Percentiles rank a stretch among this genome's conserved stretches.
Evolutionary conservation across 2,797 vertebrate genomes (phyloP).

Genomic region (Synaphobranchus kaupii): DNA sequence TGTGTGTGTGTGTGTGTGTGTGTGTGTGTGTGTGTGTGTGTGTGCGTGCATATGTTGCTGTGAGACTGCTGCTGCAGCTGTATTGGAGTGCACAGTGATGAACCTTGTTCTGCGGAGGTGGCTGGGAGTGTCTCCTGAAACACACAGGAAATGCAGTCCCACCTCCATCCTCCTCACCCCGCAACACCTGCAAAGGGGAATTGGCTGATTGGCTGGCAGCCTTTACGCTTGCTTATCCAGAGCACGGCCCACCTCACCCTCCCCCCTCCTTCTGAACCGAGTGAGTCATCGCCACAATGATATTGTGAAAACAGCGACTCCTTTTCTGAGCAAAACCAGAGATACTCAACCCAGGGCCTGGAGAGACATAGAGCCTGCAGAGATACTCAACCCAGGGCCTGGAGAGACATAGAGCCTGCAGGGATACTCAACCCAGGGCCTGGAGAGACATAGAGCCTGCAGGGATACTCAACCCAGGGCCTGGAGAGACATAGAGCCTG

Average conservation of each 20-base stretch:
- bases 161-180: slow-evolving; percentile 7
- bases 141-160: not conserved
- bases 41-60: slow-evolving; percentile 5
- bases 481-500: not conserved
- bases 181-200: not conserved
- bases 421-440: not conserved
- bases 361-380: not conserved
- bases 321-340: not conserved
- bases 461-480: not conserved
- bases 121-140: not conserved
- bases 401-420: not conserved
- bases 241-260: not conserved
- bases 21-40: slow-evolving; percentile 5
- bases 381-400: not conserved
- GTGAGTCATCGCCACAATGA: not conserved
- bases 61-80: slow-evolving; percentile 61
- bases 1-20: not conserved
- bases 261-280: not conserved
- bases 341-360: not conserved
- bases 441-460: too few relatives aligned
- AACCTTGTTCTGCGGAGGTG: not conserved
- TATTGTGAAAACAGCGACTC: not conserved
- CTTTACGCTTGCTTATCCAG: not conserved
- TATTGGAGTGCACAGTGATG: slow-evolving; percentile 51
- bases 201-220: not conserved